Conservation (phyloP, 2,888 invertebrate genomes). For the Heliconius charithonia region DNA sequence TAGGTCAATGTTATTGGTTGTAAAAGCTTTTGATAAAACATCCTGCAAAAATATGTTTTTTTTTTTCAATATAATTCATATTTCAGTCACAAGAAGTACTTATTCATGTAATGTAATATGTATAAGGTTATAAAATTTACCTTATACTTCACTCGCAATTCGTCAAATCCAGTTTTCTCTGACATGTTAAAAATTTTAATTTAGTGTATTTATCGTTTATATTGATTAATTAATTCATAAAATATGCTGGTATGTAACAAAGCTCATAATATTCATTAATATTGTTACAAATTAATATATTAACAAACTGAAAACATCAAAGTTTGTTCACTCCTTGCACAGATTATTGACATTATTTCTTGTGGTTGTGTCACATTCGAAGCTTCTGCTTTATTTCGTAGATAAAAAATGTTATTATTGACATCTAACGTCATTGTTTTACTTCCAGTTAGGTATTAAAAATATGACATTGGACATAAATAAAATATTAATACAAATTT, state of each 20-base stretch:
- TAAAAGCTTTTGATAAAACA: constrained; percentile 76
- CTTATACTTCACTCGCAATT: constrained; percentile 73
- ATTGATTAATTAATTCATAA: constrained; percentile 6
- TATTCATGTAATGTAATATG: neutral
- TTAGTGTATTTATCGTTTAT: neutral
- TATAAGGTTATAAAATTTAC: constrained; percentile 53
- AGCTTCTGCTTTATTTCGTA: neutral
- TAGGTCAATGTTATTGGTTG: constrained; percentile 75
- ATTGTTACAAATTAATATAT: neutral
- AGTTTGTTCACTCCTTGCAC: neutral
- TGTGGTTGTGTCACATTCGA: neutral
- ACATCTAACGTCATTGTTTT: neutral
- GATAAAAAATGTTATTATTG: neutral
- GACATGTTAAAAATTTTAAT: constrained; percentile 46
- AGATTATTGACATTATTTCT: neutral
- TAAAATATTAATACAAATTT: neutral
- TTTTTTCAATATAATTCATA: neutral
- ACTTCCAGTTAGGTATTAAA: too few species aligned
- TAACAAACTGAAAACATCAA: neutral
- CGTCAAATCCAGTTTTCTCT: constrained; percentile 68
- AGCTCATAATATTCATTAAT: neutral
- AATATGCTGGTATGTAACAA: neutral
- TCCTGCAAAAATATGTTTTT: constrained; percentile 62
- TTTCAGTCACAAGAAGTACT: constrained; percentile 12
- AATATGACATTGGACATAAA: too few species aligned